Evolutionary conservation across 2,797 vertebrate genomes (phyloP).

Genomic region (Ctenopoma kingsleyae): DNA sequence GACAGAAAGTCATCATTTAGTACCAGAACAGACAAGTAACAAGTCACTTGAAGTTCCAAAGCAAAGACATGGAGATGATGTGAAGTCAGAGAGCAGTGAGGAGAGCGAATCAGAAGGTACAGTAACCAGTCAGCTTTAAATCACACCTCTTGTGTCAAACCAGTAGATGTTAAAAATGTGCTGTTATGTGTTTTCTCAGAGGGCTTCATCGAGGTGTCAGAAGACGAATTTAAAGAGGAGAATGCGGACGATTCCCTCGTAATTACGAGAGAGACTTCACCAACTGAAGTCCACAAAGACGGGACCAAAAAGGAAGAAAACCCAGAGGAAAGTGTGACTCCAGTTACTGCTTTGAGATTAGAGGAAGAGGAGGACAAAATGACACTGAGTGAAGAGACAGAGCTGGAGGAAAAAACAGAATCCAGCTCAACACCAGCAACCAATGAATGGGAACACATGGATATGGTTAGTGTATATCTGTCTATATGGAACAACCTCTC

Average conservation of each 20-base stretch:
- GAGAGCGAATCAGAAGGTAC: slow-evolving; percentile 84
- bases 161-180: not conserved
- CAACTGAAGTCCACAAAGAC: slow-evolving; percentile 17
- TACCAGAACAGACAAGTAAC: slow-evolving; percentile 12
- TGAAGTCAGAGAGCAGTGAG: slow-evolving; percentile 41
- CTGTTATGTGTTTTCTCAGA: slow-evolving; percentile 72
- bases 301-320: slow-evolving; percentile 58
- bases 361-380: slow-evolving; percentile 33
- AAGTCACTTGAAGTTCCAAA: not conserved
- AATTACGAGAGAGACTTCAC: slow-evolving; percentile 48
- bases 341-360: slow-evolving; percentile 69
- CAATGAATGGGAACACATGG: slow-evolving; percentile 89
- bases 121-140: not conserved
- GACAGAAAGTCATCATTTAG: not conserved
- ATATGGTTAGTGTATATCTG: slow-evolving; percentile 80
- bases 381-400: slow-evolving; percentile 50
- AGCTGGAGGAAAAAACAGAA: slow-evolving; percentile 14
- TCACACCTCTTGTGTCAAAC: not conserved
- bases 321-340: slow-evolving; percentile 7
- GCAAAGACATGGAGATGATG: slow-evolving; percentile 8
- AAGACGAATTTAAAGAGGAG: slow-evolving; percentile 64
- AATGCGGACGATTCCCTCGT: slow-evolving; percentile 70
- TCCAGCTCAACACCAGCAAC: slow-evolving; percentile 34
- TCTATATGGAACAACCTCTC: not conserved
- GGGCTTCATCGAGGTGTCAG: slow-evolving; percentile 92